Evolutionary conservation across 2,888 invertebrate genomes (phyloP).

Genomic region (Tuta absoluta): DNA sequence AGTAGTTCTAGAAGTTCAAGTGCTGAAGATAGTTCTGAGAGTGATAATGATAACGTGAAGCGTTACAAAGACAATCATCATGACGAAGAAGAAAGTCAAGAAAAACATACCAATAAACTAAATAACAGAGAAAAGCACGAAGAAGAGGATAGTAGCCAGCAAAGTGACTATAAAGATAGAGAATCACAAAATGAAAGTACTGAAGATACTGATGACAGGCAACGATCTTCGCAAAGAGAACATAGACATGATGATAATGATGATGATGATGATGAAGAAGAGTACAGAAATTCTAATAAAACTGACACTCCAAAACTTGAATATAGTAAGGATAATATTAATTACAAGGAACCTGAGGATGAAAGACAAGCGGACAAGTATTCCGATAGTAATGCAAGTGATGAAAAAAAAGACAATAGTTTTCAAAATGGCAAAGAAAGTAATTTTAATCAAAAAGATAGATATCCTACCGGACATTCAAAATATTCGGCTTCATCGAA

Average conservation of each 20-base stretch:
- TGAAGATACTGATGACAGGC: neutral
- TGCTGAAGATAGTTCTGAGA: conserved; percentile 13
- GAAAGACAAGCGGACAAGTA: neutral
- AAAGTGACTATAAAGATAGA: conserved; percentile 9
- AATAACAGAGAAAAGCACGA: conserved; percentile 9
- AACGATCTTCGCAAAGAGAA: neutral
- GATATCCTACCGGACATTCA: neutral
- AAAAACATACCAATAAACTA: neutral
- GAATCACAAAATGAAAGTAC: neutral
- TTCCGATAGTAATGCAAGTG: neutral
- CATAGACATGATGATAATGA: neutral
- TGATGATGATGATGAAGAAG: conserved; percentile 2
- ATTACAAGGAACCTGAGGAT: neutral
- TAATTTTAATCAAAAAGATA: neutral
- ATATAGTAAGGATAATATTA: no score
- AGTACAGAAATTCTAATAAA: neutral
- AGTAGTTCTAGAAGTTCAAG: conserved; percentile 2
- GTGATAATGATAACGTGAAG: neutral
- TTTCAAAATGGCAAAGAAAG: neutral
- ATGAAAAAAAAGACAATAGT: neutral
- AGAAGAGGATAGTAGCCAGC: conserved; percentile 7
- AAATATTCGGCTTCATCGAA: conserved; percentile 6
- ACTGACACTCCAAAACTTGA: no score
- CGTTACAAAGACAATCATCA: neutral
- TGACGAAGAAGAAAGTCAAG: neutral